phyloP scores from a whole-genome alignment of 2,888 invertebrate genomes.

The Drosophila putrida region DNA sequence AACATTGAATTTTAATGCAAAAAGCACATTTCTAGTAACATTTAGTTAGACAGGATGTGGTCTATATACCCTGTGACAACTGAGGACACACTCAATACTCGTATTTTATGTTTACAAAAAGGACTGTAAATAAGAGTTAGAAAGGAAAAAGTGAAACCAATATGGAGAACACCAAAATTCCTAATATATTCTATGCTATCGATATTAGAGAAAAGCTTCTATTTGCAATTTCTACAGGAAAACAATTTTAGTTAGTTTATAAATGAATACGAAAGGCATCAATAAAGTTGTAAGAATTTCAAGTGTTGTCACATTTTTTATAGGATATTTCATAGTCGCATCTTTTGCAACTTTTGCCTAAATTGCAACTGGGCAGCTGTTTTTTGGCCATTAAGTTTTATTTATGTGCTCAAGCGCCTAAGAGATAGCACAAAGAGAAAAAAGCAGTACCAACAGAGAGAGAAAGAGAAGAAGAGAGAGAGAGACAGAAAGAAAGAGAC shows the following conservation, averaged over 20 bases:
- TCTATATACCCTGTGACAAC: neutral
- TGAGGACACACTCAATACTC: neutral
- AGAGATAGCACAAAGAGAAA: slow-evolving; percentile 27
- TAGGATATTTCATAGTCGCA: slow-evolving; percentile 22
- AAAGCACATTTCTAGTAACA: slow-evolving; percentile 3
- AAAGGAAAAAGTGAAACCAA: neutral
- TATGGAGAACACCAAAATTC: no score
- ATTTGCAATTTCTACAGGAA: no score
- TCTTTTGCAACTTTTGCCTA: neutral
- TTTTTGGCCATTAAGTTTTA: slow-evolving; percentile 65
- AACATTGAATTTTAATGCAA: slow-evolving; percentile 49
- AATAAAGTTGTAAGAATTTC: neutral
- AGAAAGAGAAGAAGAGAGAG: slow-evolving; percentile 6
- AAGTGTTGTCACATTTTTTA: neutral
- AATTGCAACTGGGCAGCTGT: slow-evolving; percentile 22
- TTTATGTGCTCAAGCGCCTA: slow-evolving; percentile 61
- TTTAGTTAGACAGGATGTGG: neutral
- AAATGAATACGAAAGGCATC: no score
- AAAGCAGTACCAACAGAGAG: neutral
- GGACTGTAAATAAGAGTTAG: no score
- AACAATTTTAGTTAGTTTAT: no score
- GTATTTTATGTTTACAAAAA: no score
- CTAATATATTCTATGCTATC: no score
- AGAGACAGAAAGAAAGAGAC: neutral
- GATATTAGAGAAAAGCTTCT: no score